Conservation (phyloP, 2,888 invertebrate species). For the Epistrophe grossulariae region DNA sequence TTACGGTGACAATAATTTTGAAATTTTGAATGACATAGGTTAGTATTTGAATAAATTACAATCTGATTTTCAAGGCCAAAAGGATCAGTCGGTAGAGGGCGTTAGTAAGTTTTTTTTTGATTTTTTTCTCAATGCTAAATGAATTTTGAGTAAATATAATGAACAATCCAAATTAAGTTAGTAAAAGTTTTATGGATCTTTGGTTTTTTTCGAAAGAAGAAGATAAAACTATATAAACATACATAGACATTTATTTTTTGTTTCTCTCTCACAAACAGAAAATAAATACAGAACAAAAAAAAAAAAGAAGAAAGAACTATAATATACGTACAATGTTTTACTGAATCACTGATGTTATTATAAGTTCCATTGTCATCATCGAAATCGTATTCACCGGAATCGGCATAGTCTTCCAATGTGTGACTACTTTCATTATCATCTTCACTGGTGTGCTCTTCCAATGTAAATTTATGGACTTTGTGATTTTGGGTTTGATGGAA, state of each 20-base stretch:
- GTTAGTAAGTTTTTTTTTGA: constrained; percentile 49
- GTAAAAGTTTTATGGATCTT: constrained; percentile 54
- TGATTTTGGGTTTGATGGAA: constrained; percentile 76
- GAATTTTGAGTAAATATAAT: constrained; percentile 62
- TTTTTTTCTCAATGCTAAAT: constrained; percentile 58
- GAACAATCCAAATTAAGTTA: constrained; percentile 70
- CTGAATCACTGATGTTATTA: constrained; percentile 78
- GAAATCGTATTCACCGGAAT: constrained; percentile 79
- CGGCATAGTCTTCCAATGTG: constrained; percentile 83
- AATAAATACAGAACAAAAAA: constrained; percentile 10
- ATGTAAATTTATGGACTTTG: constrained; percentile 78
- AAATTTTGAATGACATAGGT: constrained; percentile 56
- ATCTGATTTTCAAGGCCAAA: constrained; percentile 66
- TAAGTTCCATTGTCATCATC: constrained; percentile 79
- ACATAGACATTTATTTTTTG: constrained; percentile 7
- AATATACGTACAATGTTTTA: constrained; percentile 50
- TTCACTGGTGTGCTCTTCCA: constrained; percentile 84
- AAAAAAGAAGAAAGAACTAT: constrained; percentile 77
- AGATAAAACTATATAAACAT: constrained; percentile 7
- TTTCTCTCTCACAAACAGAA: constrained; percentile 44
- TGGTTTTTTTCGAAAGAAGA: constrained; percentile 23
- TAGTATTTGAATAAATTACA: constrained; percentile 45
- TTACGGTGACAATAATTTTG: constrained; percentile 68
- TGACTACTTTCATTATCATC: constrained; percentile 84
- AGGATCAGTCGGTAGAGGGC: constrained; percentile 25